Evolutionary conservation across 2,888 invertebrate genomes (phyloP).

Genomic region (Caenorhabditis angaria): DNA sequence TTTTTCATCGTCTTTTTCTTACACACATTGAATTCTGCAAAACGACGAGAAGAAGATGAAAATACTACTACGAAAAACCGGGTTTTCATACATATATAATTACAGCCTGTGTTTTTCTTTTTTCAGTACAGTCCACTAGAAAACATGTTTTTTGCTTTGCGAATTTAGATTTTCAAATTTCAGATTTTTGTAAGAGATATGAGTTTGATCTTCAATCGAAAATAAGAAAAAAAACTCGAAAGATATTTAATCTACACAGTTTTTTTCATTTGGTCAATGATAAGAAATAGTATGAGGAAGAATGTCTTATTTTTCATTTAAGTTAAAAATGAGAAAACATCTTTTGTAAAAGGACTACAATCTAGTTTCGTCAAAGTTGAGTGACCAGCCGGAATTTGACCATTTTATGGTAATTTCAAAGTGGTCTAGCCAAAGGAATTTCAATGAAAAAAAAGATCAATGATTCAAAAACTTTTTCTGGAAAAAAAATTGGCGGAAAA

Average conservation of each 20-base stretch:
- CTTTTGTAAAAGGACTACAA: background rate
- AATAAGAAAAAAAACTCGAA: too few species aligned
- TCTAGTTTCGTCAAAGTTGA: background rate
- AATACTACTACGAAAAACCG: slow-evolving; percentile 2
- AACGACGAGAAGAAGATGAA: background rate
- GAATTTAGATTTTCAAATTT: background rate
- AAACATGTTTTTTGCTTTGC: background rate
- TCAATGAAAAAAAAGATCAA: too few species aligned
- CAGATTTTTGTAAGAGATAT: background rate
- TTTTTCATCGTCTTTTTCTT: background rate
- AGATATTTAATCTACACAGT: too few species aligned
- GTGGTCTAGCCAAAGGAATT: too few species aligned
- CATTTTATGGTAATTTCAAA: too few species aligned
- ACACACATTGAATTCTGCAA: too few species aligned
- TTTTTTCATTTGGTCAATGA: background rate
- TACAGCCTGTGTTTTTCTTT: too few species aligned
- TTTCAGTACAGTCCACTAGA: background rate
- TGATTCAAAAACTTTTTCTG: too few species aligned
- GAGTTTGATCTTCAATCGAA: background rate
- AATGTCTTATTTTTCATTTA: background rate
- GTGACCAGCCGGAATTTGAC: background rate
- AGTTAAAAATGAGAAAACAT: background rate
- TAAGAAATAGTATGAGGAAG: background rate
- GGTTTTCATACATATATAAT: slow-evolving; percentile 1
- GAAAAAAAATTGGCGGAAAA: too few species aligned